Evolutionary conservation across 2,113 vertebrate species (phyloP).

Genomic region (Clarias gariepinus): DNA sequence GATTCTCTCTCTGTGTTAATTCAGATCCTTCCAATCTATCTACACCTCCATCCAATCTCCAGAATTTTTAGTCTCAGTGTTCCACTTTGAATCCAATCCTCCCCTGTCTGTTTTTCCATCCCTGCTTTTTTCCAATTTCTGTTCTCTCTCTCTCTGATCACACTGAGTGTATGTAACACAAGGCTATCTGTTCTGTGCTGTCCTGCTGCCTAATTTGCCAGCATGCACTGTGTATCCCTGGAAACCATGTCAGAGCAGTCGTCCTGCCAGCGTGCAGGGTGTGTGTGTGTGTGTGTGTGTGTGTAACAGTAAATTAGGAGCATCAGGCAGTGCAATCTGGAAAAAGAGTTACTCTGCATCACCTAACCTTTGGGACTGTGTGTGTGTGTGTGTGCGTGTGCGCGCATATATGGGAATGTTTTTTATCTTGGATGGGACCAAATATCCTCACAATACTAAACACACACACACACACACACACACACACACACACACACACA

Average conservation of each 20-base stretch:
- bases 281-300: not conserved
- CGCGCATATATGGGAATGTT: not conserved
- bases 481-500: conserved; percentile 25
- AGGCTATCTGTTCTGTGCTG: not conserved
- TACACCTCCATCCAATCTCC: not conserved
- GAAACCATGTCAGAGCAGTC: not conserved
- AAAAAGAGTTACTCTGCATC: not conserved
- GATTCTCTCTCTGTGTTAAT: not conserved
- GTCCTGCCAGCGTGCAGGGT: not conserved
- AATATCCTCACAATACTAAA: not conserved
- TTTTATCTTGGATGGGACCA: no score
- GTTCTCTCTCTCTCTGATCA: not conserved
- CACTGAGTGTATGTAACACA: not conserved
- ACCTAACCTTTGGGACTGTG: not conserved
- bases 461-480: conserved; percentile 1
- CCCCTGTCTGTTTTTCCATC: not conserved
- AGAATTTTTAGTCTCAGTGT: not conserved
- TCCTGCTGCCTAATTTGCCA: not conserved
- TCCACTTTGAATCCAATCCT: not conserved
- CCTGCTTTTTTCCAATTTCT: not conserved
- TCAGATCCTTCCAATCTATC: not conserved
- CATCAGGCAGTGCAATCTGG: not conserved
- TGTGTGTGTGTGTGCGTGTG: not conserved
- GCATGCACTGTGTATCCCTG: not conserved
- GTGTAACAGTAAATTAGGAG: conserved; percentile 9